A percentile compares a stretch with the other conserved stretches of the same genome.
phyloP scores from a whole-genome alignment of 2,797 vertebrate species.

The Myotis daubentonii region DNA sequence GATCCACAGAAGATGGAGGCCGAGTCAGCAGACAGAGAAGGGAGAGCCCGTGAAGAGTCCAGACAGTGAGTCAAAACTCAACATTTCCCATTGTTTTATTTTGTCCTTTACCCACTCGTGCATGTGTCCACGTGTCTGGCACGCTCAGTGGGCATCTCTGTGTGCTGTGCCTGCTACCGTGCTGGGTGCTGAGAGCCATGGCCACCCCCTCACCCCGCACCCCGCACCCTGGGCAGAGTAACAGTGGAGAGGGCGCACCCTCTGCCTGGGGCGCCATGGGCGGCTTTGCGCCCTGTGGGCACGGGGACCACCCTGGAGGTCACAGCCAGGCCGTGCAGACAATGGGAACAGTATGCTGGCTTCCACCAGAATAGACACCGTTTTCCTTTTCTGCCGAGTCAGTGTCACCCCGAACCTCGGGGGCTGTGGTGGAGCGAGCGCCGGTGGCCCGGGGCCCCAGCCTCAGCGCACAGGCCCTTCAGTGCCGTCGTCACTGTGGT shows the following conservation, averaged over 20 bases:
- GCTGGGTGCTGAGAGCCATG: not conserved
- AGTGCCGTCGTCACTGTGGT: not conserved
- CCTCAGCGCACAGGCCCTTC: not conserved
- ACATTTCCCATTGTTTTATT: not conserved
- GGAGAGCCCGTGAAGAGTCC: not conserved
- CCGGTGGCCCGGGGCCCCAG: fast-evolving
- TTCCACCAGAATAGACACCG: not conserved
- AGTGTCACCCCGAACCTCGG: fast-evolving
- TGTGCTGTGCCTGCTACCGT: not conserved
- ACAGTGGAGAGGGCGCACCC: not conserved
- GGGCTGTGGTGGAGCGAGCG: fast-evolving
- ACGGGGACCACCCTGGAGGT: not conserved
- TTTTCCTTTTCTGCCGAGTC: not conserved
- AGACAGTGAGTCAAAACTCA: not conserved
- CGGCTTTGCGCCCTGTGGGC: not conserved
- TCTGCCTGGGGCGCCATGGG: not conserved
- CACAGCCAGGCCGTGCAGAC: not conserved
- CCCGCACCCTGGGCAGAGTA: not conserved
- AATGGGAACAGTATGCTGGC: not conserved
- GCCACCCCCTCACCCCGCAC: fast-evolving
- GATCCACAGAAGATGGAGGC: not conserved
- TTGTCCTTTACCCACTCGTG: fast-evolving
- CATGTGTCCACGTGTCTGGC: fast-evolving
- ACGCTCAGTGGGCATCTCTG: not conserved
- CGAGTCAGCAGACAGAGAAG: not conserved